Conservation (phyloP, 2,113 vertebrate species). For the Megaleporinus macrocephalus region DNA sequence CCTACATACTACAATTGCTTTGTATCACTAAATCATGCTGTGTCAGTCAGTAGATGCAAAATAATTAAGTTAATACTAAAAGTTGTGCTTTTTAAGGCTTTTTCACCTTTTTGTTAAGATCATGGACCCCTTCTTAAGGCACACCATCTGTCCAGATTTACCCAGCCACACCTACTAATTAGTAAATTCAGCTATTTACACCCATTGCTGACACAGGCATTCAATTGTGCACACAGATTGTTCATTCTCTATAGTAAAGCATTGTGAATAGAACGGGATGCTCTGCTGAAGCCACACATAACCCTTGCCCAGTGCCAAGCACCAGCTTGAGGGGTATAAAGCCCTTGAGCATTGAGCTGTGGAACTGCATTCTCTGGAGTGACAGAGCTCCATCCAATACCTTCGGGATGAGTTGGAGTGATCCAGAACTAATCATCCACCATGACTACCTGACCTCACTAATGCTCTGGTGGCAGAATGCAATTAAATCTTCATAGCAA, state of each 20-base stretch:
- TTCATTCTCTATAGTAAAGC: background rate
- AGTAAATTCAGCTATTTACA: background rate
- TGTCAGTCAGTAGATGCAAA: too few relatives aligned
- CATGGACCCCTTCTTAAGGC: too few relatives aligned
- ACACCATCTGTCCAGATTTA: too few relatives aligned
- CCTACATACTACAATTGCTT: too few relatives aligned
- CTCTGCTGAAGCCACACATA: background rate
- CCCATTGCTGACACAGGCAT: background rate
- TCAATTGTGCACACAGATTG: background rate
- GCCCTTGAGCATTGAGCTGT: background rate
- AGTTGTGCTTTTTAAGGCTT: too few relatives aligned
- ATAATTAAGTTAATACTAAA: too few relatives aligned
- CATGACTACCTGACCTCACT: background rate
- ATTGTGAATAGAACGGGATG: background rate
- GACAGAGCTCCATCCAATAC: background rate
- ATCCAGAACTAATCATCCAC: background rate
- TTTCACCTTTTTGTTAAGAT: too few relatives aligned
- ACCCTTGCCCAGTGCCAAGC: background rate
- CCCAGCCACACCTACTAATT: too few relatives aligned
- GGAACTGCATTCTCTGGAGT: background rate
- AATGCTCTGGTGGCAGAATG: too few relatives aligned
- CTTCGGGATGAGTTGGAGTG: background rate
- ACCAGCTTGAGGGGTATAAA: background rate
- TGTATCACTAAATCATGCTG: too few relatives aligned
- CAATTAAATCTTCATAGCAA: too few relatives aligned